Base-by-base conservation (phyloP, 2,113 vertebrate genomes). In the Takifugu bimaculatus region DNA sequence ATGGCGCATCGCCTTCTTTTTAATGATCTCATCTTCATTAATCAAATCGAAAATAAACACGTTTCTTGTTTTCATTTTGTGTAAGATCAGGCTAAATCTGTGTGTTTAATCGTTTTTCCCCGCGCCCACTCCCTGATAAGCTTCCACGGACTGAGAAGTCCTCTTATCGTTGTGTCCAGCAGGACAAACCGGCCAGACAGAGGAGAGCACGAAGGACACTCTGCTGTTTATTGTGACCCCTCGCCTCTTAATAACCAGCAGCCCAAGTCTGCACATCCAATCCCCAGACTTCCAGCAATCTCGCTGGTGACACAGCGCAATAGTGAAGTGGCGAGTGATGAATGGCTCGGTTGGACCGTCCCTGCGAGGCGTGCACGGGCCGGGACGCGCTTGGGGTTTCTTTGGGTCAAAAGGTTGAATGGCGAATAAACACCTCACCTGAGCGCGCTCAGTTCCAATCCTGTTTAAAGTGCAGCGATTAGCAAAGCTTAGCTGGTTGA, bases 361-460 rank as follows among this genome's bases (percentile, higher is more conserved):
- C 70, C 62, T 54, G n/a, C 12, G 9, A 74, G 55, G 35, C 60
- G 50, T 54, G 44, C 42, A 27, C 27, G 27, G 28, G 58, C 50
- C 60, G 11, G n/a, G 45, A 45, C 10, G 12, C 12, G 13, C 13
- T n/a, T 56, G 12, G 51, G 45, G 51, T 13, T 52, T 20, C 60
- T 63, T 11, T 39, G 35, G 11, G 35, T 39, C 11, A 3, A 39
- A 39, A 39, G 9, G 35, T 39, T 56, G 32, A 27, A 61, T 81
- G 7, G 65, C 65, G 66, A 79, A 82, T 65, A 83, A 84, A 84
- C 74, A 81, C 57, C 63, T 80, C 65, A 87, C 82, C 85, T 85
- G 75, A 76, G 60, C 65, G 63, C 54, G 47, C 52, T 54, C 65
- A 48, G n/a, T n/a, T n/a, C 53, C 56, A 74, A 54, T 82, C 73